Evolutionary conservation across 2,113 vertebrate species (phyloP).

Genomic region (Cranoglanis bouderius): DNA sequence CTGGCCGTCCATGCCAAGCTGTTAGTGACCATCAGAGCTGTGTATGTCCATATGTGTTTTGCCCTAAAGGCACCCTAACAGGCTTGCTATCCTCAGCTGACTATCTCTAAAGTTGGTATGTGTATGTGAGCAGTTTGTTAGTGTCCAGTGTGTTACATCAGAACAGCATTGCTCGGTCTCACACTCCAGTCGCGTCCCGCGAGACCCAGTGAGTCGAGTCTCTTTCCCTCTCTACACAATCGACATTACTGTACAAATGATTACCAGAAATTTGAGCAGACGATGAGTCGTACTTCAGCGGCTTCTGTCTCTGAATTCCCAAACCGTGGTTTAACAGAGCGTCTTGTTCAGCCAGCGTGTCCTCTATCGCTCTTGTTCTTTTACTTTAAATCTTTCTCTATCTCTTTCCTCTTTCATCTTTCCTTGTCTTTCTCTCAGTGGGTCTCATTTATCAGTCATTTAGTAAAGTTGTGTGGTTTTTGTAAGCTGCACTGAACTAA

Average conservation of each 20-base stretch:
- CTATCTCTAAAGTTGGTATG: slow-evolving; percentile 4
- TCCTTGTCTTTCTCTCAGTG: background rate
- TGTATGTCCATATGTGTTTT: slow-evolving; percentile 16
- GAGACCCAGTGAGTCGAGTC: background rate
- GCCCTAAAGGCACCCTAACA: slow-evolving; percentile 34
- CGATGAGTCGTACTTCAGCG: slow-evolving; percentile 10
- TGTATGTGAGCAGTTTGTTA: slow-evolving; percentile 2
- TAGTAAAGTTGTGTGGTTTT: background rate
- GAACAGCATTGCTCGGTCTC: background rate
- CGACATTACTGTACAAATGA: background rate
- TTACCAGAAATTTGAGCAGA: slow-evolving; percentile 22
- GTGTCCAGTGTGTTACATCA: slow-evolving; percentile 25
- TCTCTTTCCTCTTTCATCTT: slow-evolving; percentile 2
- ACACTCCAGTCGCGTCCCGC: background rate
- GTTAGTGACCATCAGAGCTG: slow-evolving; percentile 19
- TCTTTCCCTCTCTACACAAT: background rate
- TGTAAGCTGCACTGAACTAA: background rate
- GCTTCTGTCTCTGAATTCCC: slow-evolving; percentile 33
- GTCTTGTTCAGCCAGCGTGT: slow-evolving; percentile 37
- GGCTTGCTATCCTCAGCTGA: slow-evolving; percentile 23
- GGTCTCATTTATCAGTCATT: slow-evolving; percentile 20
- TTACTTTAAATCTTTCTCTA: background rate
- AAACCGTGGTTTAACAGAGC: slow-evolving; percentile 43
- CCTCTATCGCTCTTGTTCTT: slow-evolving; percentile 15
- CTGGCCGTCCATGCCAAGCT: slow-evolving; percentile 25